These are phyloP conservation scores for Brachystomella parvula DNA, from an alignment of 1,140 invertebrate genomes.

Conservation along the genomic window DNA sequence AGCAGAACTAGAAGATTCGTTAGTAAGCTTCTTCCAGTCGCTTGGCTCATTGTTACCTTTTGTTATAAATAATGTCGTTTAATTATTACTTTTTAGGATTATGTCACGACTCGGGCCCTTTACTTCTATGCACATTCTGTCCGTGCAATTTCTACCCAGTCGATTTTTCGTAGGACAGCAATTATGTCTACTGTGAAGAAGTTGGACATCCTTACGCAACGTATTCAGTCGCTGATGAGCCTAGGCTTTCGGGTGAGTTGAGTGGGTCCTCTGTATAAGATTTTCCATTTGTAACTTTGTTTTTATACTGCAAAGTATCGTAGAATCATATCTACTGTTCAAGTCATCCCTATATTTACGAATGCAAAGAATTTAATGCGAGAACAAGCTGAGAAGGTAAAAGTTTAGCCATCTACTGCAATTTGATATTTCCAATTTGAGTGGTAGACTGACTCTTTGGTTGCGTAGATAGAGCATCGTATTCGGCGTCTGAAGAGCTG, in stretches of 20 bases:
- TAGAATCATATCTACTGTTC: conserved; percentile 8
- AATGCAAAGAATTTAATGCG: conserved; percentile 22
- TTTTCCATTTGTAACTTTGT: not conserved
- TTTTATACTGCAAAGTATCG: not conserved
- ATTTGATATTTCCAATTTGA: not conserved
- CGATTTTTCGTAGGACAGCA: conserved; percentile 10
- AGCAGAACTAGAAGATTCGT: conserved; percentile 8
- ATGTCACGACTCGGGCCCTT: conserved; percentile 17
- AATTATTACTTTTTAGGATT: conserved; percentile 12
- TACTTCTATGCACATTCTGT: conserved; percentile 26
- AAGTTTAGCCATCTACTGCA: not conserved
- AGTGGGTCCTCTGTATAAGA: not conserved
- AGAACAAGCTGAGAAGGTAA: conserved; percentile 24
- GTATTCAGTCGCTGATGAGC: conserved; percentile 11
- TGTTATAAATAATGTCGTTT: not conserved
- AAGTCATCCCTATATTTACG: conserved; percentile 19
- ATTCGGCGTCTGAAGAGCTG: conserved; percentile 17
- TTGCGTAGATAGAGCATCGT: conserved; percentile 21
- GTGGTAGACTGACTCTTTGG: too few relatives aligned
- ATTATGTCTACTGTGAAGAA: conserved; percentile 14
- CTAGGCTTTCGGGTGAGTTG: conserved; percentile 11
- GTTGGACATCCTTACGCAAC: conserved; percentile 19
- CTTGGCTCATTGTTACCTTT: too few relatives aligned
- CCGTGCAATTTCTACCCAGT: not conserved
- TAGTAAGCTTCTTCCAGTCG: conserved; percentile 8